A percentile compares a stretch with the other conserved stretches of the same genome.
Evolutionary conservation across 2,113 vertebrate species (phyloP).

Genomic region (Pseudorectes ferrugineus): DNA sequence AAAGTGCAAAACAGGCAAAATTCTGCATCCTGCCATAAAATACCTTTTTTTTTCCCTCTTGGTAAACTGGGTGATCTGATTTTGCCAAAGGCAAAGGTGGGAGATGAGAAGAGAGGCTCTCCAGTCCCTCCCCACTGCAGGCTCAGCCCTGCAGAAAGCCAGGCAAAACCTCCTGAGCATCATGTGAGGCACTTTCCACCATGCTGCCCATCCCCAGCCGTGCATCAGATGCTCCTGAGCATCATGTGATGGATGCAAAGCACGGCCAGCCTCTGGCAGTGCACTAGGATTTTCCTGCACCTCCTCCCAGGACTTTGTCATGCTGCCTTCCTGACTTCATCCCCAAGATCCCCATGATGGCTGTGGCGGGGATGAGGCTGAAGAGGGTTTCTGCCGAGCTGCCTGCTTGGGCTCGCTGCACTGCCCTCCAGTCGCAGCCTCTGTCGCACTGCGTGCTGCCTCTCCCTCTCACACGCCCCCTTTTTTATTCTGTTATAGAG

Average conservation of each 20-base stretch:
- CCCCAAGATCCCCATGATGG: not conserved
- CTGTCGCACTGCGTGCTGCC: not conserved
- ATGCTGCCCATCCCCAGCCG: not conserved
- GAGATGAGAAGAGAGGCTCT: not conserved
- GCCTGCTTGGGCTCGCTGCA: not conserved
- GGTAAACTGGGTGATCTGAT: not conserved
- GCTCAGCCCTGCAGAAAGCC: not conserved
- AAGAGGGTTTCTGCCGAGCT: not conserved
- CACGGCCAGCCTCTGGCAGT: not conserved
- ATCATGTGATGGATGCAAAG: constrained; percentile 38
- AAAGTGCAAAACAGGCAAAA: not conserved
- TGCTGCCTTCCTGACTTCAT: not conserved
- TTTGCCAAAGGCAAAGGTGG: not conserved
- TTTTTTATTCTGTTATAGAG: not conserved
- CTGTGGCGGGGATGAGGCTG: not conserved
- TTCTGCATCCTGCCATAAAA: not conserved
- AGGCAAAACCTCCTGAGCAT: constrained; percentile 24
- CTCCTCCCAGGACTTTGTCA: not conserved
- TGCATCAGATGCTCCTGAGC: not conserved
- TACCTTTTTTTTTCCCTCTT: not conserved
- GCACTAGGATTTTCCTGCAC: not conserved
- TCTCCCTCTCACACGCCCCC: not conserved
- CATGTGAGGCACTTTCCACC: constrained; percentile 42
- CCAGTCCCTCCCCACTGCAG: not conserved
- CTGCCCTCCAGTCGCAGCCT: not conserved